Conservation (phyloP, 1,140 invertebrate genomes). For the Elymnias hypermnestra region DNA sequence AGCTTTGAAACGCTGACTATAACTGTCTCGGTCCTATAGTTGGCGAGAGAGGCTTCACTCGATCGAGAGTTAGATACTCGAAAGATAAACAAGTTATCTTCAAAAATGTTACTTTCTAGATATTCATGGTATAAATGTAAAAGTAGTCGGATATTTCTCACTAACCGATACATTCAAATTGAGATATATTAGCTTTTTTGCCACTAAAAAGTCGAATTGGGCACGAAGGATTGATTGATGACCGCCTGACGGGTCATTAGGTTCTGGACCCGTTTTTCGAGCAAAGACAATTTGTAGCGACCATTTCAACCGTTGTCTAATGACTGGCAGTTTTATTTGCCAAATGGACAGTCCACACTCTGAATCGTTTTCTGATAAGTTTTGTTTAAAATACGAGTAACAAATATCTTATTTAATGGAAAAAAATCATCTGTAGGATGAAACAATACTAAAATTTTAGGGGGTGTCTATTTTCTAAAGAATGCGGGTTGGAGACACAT, state of each 20-base stretch:
- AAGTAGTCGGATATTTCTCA: not conserved
- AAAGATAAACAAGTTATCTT: too few relatives aligned
- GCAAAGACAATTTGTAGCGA: conserved; percentile 2
- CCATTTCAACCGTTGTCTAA: conserved; percentile 6
- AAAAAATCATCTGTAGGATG: too few relatives aligned
- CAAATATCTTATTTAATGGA: too few relatives aligned
- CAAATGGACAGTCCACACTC: not conserved
- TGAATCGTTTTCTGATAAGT: not conserved
- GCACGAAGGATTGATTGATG: conserved; percentile 1
- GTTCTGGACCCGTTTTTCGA: conserved; percentile 1
- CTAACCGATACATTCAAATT: not conserved
- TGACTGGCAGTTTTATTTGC: conserved; percentile 6
- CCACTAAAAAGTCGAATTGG: conserved; percentile 4
- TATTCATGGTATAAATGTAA: not conserved
- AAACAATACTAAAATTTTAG: too few relatives aligned
- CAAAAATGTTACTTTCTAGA: too few relatives aligned
- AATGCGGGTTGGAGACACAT: too few relatives aligned
- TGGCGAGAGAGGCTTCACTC: too few relatives aligned
- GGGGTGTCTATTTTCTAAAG: too few relatives aligned
- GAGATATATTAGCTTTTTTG: conserved; percentile 3
- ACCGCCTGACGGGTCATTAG: conserved; percentile 3
- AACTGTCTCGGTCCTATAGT: too few relatives aligned
- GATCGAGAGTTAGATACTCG: too few relatives aligned
- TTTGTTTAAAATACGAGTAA: too few relatives aligned
- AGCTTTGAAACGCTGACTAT: too few relatives aligned